Percentiles rank a stretch among this genome's conserved stretches.
phyloP scores from a whole-genome alignment of 2,113 vertebrate genomes.

The Prionailurus viverrinus region DNA sequence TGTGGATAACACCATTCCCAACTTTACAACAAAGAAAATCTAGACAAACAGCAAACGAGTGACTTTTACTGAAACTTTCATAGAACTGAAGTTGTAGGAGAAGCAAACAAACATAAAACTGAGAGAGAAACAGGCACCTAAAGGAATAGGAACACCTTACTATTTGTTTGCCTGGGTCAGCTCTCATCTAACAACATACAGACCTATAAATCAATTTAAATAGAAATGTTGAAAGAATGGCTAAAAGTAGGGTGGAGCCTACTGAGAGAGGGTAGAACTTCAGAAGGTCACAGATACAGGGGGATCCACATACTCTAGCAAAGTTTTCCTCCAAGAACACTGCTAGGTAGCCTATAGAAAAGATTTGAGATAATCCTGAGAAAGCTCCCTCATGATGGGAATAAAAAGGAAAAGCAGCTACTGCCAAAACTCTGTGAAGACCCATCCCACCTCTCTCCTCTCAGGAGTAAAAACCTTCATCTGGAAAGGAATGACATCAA shows the following conservation, averaged over 20 bases:
- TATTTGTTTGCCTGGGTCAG: not conserved
- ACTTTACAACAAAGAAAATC: not conserved
- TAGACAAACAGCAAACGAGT: not conserved
- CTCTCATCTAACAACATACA: not conserved
- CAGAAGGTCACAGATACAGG: not conserved
- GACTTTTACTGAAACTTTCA: not conserved
- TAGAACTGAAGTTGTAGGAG: not conserved
- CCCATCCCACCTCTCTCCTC: fast-evolving
- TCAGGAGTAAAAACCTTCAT: not conserved
- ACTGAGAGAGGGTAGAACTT: not conserved
- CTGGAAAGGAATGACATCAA: not conserved
- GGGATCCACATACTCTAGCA: fast-evolving
- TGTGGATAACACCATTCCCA: not conserved
- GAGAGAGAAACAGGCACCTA: not conserved
- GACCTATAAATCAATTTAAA: not conserved
- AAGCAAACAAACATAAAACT: not conserved
- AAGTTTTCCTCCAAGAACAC: not conserved
- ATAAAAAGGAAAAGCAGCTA: not conserved
- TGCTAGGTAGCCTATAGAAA: not conserved
- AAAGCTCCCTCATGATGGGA: not conserved
- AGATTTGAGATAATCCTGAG: not conserved
- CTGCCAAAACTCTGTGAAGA: not conserved
- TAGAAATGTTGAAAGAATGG: not conserved
- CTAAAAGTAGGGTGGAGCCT: not conserved
- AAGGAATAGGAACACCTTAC: not conserved